phyloP scores from a whole-genome alignment of 2,797 vertebrate genomes.

The Hipposideros larvatus region DNA sequence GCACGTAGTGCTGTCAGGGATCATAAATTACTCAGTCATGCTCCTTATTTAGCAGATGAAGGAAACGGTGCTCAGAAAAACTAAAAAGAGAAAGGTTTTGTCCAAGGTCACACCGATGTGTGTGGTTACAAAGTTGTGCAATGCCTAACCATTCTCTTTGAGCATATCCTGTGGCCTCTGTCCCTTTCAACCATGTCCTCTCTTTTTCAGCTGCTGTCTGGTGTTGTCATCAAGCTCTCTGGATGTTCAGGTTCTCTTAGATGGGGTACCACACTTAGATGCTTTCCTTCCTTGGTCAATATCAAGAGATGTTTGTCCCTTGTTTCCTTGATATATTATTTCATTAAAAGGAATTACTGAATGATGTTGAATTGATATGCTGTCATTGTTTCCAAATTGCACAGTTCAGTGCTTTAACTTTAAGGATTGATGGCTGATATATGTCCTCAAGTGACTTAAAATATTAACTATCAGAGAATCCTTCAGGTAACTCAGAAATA shows the following conservation, averaged over 20 bases:
- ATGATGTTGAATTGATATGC: not conserved
- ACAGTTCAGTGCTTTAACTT: not conserved
- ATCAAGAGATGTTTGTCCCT: not conserved
- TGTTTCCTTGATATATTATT: not conserved
- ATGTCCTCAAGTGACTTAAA: not conserved
- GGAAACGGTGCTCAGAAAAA: not conserved
- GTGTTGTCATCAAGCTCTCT: not conserved
- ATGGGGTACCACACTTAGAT: not conserved
- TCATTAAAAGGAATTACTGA: not conserved
- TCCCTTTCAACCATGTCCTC: not conserved
- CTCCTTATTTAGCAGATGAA: not conserved
- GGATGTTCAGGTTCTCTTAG: not conserved
- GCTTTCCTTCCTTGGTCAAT: not conserved
- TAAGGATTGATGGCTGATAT: not conserved
- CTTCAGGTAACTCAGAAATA: not conserved
- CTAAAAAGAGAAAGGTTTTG: not conserved
- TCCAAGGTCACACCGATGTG: not conserved
- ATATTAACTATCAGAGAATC: not conserved
- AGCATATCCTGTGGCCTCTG: not conserved
- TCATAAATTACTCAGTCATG: not conserved
- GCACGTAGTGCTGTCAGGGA: accelerated
- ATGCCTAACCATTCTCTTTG: not conserved
- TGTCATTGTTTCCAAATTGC: not conserved
- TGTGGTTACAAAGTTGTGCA: not conserved
- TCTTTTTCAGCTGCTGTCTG: not conserved